phyloP scores from a whole-genome alignment of 2,888 invertebrate genomes.

The Micropterix aruncella region DNA sequence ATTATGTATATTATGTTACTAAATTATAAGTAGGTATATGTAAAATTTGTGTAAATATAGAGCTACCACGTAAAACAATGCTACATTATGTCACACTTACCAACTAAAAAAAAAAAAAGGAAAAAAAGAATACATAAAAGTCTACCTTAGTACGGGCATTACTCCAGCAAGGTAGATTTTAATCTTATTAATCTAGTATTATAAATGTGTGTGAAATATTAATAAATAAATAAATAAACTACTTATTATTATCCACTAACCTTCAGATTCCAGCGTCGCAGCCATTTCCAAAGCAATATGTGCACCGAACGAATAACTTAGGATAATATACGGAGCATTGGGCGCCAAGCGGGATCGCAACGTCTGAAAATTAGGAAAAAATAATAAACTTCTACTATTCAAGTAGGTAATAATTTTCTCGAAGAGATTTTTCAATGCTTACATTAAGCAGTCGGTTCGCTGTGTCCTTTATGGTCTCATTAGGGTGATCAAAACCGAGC shows the following conservation, averaged over 20 bases:
- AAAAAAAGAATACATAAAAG: no score
- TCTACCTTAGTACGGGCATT: no score
- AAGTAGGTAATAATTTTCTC: not conserved
- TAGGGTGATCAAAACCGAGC: constrained; percentile 27
- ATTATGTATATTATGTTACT: no score
- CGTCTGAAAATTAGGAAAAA: constrained; percentile 29
- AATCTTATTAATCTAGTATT: no score
- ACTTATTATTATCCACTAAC: constrained; percentile 19
- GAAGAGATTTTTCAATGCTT: constrained; percentile 12
- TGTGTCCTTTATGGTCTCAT: constrained; percentile 32
- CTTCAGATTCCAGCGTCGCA: constrained; percentile 50
- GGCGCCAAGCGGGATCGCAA: constrained; percentile 42
- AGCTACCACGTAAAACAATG: no score
- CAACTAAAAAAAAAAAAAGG: no score
- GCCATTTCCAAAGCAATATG: constrained; percentile 66
- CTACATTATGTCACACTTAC: no score
- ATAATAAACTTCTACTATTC: constrained; percentile 3
- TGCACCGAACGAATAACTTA: constrained; percentile 84
- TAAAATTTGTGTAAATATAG: no score
- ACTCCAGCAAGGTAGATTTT: no score
- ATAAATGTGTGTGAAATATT: no score
- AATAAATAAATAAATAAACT: no score
- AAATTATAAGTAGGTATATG: no score
- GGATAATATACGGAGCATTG: constrained; percentile 52
- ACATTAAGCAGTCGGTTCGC: constrained; percentile 39